Conservation (phyloP, 1,140 invertebrate species). For the Tachypleus tridentatus region DNA sequence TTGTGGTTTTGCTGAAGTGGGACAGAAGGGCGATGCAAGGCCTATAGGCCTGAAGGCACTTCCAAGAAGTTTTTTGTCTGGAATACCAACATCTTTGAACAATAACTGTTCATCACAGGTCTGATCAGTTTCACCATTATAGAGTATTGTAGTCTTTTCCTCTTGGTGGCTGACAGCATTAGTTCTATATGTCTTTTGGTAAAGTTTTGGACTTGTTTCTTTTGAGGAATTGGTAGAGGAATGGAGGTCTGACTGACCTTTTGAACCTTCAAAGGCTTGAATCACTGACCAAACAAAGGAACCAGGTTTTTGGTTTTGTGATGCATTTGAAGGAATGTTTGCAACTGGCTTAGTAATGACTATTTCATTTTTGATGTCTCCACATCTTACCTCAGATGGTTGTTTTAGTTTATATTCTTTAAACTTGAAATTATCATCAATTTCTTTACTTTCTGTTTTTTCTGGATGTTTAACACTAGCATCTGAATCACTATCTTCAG, state of each 20-base stretch:
- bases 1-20: constrained; percentile 2
- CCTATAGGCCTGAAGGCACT: constrained; percentile 16
- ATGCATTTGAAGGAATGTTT: too few species aligned
- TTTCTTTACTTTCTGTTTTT: too few species aligned
- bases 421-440: too few species aligned
- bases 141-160: too few species aligned
- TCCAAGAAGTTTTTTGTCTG: constrained; percentile 2
- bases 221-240: neutral
- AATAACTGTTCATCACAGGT: too few species aligned
- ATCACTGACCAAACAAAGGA: constrained; percentile 14
- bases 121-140: too few species aligned
- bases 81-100: constrained; percentile 2
- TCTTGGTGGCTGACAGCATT: constrained; percentile 11
- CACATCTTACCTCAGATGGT: too few species aligned
- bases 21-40: constrained; percentile 16
- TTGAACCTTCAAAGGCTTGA: constrained; percentile 10
- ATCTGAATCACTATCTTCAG: too few species aligned
- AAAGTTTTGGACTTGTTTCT: constrained; percentile 8
- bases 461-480: too few species aligned
- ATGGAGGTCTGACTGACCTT: constrained; percentile 2
- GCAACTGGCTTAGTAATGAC: too few species aligned
- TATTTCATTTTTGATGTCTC: too few species aligned
- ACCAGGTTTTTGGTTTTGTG: neutral
- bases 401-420: too few species aligned
- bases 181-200: constrained; percentile 13